Percentiles rank a stretch among this genome's conserved stretches.
Conservation (phyloP, 2,888 invertebrate species). For the Syrphus vitripennis region DNA sequence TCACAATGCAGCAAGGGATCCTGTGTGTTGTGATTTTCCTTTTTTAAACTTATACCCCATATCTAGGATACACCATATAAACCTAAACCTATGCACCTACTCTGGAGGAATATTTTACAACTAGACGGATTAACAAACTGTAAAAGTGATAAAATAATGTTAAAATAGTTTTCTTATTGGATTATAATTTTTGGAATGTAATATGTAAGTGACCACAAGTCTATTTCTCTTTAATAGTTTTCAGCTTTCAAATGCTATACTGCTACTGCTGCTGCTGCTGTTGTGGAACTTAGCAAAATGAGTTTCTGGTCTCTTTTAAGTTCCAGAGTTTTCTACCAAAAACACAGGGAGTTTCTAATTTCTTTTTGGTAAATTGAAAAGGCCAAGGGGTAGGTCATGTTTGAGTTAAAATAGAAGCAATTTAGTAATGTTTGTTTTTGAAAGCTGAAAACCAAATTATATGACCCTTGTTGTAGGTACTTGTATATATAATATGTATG, state of each 20-base stretch:
- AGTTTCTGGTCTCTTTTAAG: constrained; percentile 12
- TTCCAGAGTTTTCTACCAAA: not conserved
- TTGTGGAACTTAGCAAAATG: constrained; percentile 16
- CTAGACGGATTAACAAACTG: constrained; percentile 55
- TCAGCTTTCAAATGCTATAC: not conserved
- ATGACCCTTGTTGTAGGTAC: not conserved
- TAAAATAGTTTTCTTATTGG: constrained; percentile 68
- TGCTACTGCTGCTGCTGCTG: too few relatives aligned
- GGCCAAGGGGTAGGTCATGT: not conserved
- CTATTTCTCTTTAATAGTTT: constrained; percentile 46
- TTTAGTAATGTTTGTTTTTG: constrained; percentile 25
- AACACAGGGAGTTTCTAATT: not conserved
- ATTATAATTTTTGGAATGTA: constrained; percentile 63
- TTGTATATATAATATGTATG: not conserved
- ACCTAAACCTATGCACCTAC: too few relatives aligned
- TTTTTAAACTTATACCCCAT: not conserved
- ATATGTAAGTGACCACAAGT: constrained; percentile 61
- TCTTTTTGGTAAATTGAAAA: not conserved
- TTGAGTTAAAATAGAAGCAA: constrained; percentile 23
- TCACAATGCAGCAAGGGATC: not conserved
- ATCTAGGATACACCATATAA: not conserved
- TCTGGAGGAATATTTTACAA: not conserved
- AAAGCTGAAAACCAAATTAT: not conserved
- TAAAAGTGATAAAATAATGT: constrained; percentile 69
- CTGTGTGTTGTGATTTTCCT: not conserved